Evolutionary conservation across 2,113 vertebrate species (phyloP), one percentile per base, ranked within the genome.

Genomic region (Tenrec ecaudatus): DNA sequence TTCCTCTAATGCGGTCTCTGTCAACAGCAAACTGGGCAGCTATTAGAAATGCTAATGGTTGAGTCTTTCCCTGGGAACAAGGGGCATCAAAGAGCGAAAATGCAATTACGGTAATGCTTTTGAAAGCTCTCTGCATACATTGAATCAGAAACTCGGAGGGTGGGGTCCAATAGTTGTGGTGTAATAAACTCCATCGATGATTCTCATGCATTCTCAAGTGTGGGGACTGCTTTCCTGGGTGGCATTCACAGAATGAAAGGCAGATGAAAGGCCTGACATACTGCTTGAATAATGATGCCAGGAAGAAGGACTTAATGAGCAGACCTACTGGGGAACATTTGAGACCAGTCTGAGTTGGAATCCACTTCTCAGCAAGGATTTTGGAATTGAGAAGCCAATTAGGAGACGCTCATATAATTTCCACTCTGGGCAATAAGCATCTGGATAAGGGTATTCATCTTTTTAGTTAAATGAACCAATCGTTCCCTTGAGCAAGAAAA

Each of bases 1-100:
- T 88, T 91, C 25, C 79, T 66, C 31, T 53, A 64, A n/a, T 80
- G 58, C 89, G 69, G 4, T 36, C n/a, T 92, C n/a, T 92, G 31
- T 85, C n/a, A 43, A n/a, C 0, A 78, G n/a, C 29, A 91, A 53
- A 22, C 57, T 1, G 3, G 71, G 71, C 80, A 80, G 53, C 62
- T 82, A 36, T 38, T 85, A 75, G 27, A 86, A 92, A 92, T 81
- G 58, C 19, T 62, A 68, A 73, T 75, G 82, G 25, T 89, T 88
- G 60, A 79, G 22, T 6, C 27, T 1, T 33, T 53, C 47, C 47
- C 47, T 53, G 47, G 47, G 16, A 2, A 20, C 31, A 31, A 81
- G 17, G 38, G 47, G 12, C 47, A 53, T 53, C 47, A 7, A 53
- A 53, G 11, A 53, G 47, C 9, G 11, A 53, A 53, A 53, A 10